These are phyloP conservation scores for Pissodes strobi DNA, from an alignment of 1,140 invertebrate genomes.

Conservation along the genomic window DNA sequence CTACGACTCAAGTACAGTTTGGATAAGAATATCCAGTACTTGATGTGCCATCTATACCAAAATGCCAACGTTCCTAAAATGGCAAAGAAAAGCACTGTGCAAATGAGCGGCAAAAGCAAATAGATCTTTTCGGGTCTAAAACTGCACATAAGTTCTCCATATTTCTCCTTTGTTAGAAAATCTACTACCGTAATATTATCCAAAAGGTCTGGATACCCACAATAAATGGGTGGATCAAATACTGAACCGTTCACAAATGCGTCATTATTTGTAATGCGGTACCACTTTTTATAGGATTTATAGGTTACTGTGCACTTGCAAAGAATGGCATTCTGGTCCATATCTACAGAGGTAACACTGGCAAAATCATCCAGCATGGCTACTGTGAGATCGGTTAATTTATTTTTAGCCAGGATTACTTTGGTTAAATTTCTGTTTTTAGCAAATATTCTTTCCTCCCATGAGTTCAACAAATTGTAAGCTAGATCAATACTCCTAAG, in stretches of 20 bases:
- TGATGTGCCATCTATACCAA: constrained; percentile 55
- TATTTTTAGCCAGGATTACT: constrained; percentile 59
- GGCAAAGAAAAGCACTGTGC: background rate
- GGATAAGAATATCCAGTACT: constrained; percentile 62
- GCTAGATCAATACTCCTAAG: constrained; percentile 58
- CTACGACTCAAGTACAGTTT: constrained; percentile 57
- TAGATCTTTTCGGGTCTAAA: background rate
- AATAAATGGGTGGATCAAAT: constrained; percentile 21
- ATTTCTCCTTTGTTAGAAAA: constrained; percentile 23
- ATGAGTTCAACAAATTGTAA: constrained; percentile 58
- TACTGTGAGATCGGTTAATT: constrained; percentile 59
- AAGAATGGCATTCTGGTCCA: constrained; percentile 60
- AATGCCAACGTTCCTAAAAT: constrained; percentile 15
- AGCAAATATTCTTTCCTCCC: constrained; percentile 58
- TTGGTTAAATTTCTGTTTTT: constrained; percentile 51
- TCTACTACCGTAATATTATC: constrained; percentile 31
- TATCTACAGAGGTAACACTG: constrained; percentile 56
- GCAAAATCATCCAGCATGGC: constrained; percentile 63
- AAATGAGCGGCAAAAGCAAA: constrained; percentile 12
- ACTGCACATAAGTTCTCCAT: constrained; percentile 5
- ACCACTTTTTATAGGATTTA: constrained; percentile 51
- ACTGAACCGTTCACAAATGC: constrained; percentile 12
- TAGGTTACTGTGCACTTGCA: constrained; percentile 60
- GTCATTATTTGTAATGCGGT: constrained; percentile 40
- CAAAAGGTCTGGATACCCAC: constrained; percentile 27